A percentile compares a stretch with the other conserved stretches of the same genome.
Conservation (phyloP, 2,113 vertebrate genomes). For the Taxidea taxus region DNA sequence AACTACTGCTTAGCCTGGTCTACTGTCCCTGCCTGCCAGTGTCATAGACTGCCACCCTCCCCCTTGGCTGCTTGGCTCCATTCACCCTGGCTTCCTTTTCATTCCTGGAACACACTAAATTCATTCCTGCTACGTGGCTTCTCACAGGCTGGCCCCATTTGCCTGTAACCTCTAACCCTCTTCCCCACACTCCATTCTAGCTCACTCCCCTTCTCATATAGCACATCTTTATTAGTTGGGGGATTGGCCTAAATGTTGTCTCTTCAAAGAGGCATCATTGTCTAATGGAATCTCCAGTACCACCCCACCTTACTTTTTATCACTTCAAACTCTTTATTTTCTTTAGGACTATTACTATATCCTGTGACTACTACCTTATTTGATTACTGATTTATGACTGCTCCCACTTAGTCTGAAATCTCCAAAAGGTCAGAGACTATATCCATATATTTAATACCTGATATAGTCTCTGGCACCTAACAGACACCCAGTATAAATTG, state of each 20-base stretch:
- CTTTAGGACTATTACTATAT: not conserved
- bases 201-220: not conserved
- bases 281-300: not conserved
- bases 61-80: not conserved
- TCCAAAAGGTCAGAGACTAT: not conserved
- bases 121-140: not conserved
- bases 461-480: not conserved
- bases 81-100: not conserved
- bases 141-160: not conserved
- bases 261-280: not conserved
- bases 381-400: not conserved
- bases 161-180: not conserved
- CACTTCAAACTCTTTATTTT: not conserved
- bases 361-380: not conserved
- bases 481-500: not conserved
- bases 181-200: not conserved
- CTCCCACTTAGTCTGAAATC: not conserved
- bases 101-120: not conserved
- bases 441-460: not conserved
- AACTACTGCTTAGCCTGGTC: not conserved
- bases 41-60: not conserved
- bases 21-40: accelerated
- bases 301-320: not conserved
- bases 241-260: not conserved
- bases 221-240: not conserved